phyloP scores from a whole-genome alignment of 2,797 vertebrate genomes.

The Enteromius mattozi region DNA sequence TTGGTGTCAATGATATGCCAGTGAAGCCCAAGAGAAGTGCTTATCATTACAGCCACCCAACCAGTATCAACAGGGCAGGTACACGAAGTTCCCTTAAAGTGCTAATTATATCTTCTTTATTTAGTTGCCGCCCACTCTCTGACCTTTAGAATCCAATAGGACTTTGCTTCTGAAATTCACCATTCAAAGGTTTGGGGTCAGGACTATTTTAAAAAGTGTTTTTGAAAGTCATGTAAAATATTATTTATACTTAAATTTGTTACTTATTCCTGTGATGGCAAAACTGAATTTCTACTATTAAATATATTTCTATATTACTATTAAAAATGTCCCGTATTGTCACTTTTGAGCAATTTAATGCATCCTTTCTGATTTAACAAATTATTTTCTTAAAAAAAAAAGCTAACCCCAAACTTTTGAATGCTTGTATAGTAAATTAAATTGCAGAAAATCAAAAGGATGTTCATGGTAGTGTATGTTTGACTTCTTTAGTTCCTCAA shows the following conservation, averaged over 20 bases:
- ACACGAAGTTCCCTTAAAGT: neutral
- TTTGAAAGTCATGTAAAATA: neutral
- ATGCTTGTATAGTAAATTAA: neutral
- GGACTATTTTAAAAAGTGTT: no score
- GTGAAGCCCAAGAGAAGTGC: conserved; percentile 96
- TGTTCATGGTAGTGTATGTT: neutral
- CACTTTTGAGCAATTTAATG: neutral
- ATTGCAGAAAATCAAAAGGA: neutral
- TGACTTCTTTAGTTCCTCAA: conserved; percentile 78
- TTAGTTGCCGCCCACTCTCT: neutral
- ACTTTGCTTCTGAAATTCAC: neutral
- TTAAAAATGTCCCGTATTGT: neutral
- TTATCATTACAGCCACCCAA: conserved; percentile 90
- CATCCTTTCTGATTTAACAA: neutral
- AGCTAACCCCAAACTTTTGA: neutral
- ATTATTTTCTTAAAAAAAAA: neutral
- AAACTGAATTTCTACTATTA: no score
- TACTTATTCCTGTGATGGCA: neutral
- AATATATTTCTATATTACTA: neutral
- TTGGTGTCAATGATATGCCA: conserved; percentile 83
- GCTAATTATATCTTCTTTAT: neutral
- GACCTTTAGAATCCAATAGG: neutral
- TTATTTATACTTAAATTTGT: neutral
- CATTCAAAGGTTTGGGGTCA: neutral
- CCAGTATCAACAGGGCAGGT: conserved; percentile 91